Conservation (phyloP, 2,888 invertebrate genomes). For the Hedychridium roseum region DNA sequence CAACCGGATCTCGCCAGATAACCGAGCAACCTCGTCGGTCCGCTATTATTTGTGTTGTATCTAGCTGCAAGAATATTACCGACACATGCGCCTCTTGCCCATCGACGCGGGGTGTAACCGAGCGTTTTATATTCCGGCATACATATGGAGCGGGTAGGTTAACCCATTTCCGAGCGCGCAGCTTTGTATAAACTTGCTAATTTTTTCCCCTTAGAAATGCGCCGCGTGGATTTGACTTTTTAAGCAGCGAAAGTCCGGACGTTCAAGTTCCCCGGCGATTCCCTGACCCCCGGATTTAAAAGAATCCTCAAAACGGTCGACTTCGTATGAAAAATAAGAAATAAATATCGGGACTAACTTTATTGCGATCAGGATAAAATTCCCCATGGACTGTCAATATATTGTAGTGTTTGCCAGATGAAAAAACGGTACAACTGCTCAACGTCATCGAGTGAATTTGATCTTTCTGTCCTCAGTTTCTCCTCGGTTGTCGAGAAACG, state of each 20-base stretch:
- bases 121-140: constrained; percentile 36
- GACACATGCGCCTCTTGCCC: too few relatives aligned
- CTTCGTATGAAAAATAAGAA: constrained; percentile 9
- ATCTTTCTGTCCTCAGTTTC: too few relatives aligned
- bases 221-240: constrained; percentile 42
- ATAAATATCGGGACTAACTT: constrained; percentile 24
- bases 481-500: too few relatives aligned
- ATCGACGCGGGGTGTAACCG: too few relatives aligned
- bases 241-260: constrained; percentile 41
- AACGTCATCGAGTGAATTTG: too few relatives aligned
- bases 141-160: constrained; percentile 46
- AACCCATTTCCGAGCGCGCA: constrained; percentile 49
- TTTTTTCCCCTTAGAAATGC: constrained; percentile 33
- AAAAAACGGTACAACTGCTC: too few relatives aligned
- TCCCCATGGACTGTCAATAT: too few relatives aligned
- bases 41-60: too few relatives aligned
- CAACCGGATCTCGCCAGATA: too few relatives aligned
- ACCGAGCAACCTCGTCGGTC: too few relatives aligned
- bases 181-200: constrained; percentile 37
- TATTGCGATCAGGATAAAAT: constrained; percentile 24
- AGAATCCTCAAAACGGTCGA: constrained; percentile 10
- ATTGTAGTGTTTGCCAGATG: too few relatives aligned
- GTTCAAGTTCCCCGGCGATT: constrained; percentile 23
- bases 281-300: constrained; percentile 23
- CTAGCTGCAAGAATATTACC: too few relatives aligned